phyloP scores from a whole-genome alignment of 2,888 invertebrate genomes.

The Ochlodes sylvanus region DNA sequence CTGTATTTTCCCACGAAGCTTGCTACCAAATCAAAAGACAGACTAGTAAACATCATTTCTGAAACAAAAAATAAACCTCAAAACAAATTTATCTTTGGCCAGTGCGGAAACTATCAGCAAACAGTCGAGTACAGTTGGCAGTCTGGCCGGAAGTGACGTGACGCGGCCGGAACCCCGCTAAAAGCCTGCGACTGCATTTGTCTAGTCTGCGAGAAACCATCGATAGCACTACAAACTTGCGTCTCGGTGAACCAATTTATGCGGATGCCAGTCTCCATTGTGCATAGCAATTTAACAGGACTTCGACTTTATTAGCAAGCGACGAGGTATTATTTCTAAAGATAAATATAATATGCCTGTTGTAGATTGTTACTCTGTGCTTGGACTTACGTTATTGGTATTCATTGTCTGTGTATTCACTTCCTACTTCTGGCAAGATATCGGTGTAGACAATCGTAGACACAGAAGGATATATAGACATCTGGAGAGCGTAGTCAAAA shows the following conservation, averaged over 20 bases:
- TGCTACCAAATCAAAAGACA: no score
- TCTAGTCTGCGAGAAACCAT: conserved; percentile 58
- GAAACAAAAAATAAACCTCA: not conserved
- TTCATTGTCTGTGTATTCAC: no score
- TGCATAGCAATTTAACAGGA: not conserved
- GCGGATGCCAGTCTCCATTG: no score
- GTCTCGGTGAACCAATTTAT: not conserved
- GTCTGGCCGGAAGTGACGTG: conserved; percentile 67
- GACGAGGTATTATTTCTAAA: no score
- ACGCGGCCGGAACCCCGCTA: conserved; percentile 68
- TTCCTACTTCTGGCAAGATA: no score
- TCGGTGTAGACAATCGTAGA: no score
- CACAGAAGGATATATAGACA: no score
- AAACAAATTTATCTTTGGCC: conserved; percentile 1
- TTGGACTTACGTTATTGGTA: no score
- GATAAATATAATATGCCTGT: no score
- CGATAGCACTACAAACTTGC: conserved; percentile 47
- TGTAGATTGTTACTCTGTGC: no score
- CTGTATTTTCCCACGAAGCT: no score
- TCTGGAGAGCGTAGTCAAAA: no score
- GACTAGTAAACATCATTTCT: not conserved
- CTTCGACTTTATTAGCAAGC: not conserved
- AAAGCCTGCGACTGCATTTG: conserved; percentile 74
- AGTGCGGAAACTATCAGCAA: conserved; percentile 42
- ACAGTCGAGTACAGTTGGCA: conserved; percentile 32